Evolutionary conservation across 92 coral and sea anemone genomes (phyloP), one percentile per base, ranked within the genome.

Genomic region (Montipora capitata): DNA sequence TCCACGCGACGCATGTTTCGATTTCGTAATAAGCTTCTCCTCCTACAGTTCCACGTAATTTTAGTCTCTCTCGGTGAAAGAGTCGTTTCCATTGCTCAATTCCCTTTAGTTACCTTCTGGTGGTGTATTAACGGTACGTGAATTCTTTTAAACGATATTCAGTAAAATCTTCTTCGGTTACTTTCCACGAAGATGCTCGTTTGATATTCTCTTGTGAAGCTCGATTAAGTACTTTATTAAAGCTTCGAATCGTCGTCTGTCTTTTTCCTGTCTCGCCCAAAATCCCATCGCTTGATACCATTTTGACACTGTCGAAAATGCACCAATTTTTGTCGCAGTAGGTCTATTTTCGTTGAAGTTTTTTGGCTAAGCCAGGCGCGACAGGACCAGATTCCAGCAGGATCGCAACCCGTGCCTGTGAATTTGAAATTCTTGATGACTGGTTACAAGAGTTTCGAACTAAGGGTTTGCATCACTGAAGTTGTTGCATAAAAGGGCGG

Each of bases 1-100:
- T 83, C 72, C 79, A 61, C 87, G 79, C 78, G 87, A 42, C 45
- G 66, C 71, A 58, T 83, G 87, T 83, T 73, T 39, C 87, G 79
- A 72, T 83, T 83, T 83, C 87, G 63, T 72, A 18, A 83, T 83
- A 17, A 49, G 49, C 85, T 56, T 68, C 17, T 80, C 61, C 76
- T 38, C 17, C 39, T 61, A 43, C 35, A 48, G 74, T 54, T 69
- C 52, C 40, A 52, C 12, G 10, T 40, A 45, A 16, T 8, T 9
- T 48, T 11, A 20, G 10, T 68, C 67, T 63, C 13, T 49, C 13
- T 8, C 68, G 8, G n/a, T 81, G 49, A 54, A 15, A 48, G 16
- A 54, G 52, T 54, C 41, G 56, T 68, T 69, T 15, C 52, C 5
- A 27, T n/a, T 0, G 52, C 14, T 51, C 70, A 15, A 15, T 35